A percentile compares a stretch with the other conserved stretches of the same genome.
Conservation (phyloP, 2,113 vertebrate species). For the Myiagra hebetior region DNA sequence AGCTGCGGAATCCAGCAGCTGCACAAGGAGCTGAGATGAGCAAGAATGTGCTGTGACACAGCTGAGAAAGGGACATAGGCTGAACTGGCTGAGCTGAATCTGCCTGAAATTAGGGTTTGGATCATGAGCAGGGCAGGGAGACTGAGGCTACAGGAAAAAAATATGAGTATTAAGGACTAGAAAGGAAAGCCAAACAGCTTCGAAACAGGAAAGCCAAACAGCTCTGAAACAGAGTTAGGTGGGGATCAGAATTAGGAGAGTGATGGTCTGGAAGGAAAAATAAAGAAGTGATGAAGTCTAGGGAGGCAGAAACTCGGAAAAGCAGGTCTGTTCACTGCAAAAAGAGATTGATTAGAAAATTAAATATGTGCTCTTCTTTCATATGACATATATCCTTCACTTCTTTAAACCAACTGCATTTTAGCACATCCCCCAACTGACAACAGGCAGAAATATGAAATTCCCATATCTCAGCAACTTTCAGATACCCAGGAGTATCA, state of each 20-base stretch:
- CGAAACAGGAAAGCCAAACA: neutral
- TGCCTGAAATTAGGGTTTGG: neutral
- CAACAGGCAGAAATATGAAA: neutral
- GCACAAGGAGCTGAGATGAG: neutral
- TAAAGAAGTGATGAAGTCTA: neutral
- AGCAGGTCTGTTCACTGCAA: neutral
- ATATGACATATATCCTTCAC: neutral
- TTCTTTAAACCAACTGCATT: neutral
- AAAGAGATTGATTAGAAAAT: neutral
- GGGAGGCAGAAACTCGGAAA: neutral
- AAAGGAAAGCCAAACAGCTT: neutral
- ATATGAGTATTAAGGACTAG: neutral
- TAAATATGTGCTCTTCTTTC: neutral
- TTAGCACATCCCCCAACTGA: neutral
- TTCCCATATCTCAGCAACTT: neutral
- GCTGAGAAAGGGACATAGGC: rapidly evolving
- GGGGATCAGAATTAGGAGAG: neutral
- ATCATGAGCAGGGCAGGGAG: neutral
- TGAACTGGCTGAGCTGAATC: neutral
- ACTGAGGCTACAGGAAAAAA: neutral
- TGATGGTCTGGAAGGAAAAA: neutral
- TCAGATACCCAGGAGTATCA: neutral
- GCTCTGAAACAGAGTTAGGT: neutral
- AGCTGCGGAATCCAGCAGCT: neutral
- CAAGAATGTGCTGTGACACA: neutral